Evolutionary conservation across 30 jellyfish, hydroid and myxozoan genomes (phyloP).

Genomic region (Turritopsis rubra): DNA sequence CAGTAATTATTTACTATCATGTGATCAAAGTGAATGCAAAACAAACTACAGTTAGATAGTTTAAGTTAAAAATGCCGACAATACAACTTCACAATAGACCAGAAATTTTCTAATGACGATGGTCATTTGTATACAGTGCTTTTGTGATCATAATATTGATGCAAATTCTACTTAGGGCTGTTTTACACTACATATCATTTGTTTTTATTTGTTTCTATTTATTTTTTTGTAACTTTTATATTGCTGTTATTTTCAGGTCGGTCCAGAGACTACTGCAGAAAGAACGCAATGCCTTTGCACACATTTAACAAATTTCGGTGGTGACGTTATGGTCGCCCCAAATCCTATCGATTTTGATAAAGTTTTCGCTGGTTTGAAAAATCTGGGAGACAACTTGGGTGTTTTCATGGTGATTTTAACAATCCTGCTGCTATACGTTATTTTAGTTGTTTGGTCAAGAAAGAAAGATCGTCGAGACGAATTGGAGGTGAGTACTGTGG

Average conservation of each 20-base stretch:
- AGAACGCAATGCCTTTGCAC: conserved; percentile 64
- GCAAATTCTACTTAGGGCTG: no score
- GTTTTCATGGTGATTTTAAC: conserved; percentile 35
- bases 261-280: conserved; percentile 41
- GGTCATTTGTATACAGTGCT: no score
- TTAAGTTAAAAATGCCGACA: no score
- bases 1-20: no score
- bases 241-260: conserved; percentile 41
- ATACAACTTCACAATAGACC: no score
- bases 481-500: conserved; percentile 43
- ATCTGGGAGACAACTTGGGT: conserved; percentile 51
- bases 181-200: background rate
- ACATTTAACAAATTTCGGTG: conserved; percentile 79
- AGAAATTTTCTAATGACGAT: no score
- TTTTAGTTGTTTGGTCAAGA: conserved; percentile 39
- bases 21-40: no score
- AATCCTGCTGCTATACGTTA: conserved; percentile 25
- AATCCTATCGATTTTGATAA: conserved; percentile 78
- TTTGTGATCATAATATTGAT: no score
- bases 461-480: conserved; percentile 39
- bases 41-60: no score
- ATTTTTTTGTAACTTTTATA: no score
- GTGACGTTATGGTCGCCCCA: conserved; percentile 74
- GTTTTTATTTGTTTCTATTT: background rate
- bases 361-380: conserved; percentile 62